Conservation (phyloP, 2,888 invertebrate species). For the Hartigia nigra region DNA sequence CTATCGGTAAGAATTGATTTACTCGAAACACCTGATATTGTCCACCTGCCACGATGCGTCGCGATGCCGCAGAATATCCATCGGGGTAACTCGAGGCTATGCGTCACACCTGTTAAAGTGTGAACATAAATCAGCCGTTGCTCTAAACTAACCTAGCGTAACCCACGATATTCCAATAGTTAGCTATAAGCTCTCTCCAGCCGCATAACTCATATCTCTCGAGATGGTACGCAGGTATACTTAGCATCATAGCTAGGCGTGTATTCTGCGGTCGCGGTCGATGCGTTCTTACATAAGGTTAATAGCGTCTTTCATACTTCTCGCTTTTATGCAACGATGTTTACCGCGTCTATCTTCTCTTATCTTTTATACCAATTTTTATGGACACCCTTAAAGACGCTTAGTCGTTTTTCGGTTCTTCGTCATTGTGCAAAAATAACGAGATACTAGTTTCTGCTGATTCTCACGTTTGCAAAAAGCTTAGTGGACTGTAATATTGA, state of each 20-base stretch:
- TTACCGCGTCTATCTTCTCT: background rate
- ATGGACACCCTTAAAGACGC: background rate
- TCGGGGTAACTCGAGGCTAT: constrained; percentile 20
- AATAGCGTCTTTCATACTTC: background rate
- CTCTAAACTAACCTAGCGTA: constrained; percentile 25
- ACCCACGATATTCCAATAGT: constrained; percentile 25
- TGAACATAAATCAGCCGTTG: constrained; percentile 25
- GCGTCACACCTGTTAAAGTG: constrained; percentile 27
- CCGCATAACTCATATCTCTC: constrained; percentile 20
- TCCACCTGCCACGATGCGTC: constrained; percentile 17
- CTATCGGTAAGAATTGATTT: constrained; percentile 16
- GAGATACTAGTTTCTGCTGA: background rate
- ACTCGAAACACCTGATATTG: constrained; percentile 16
- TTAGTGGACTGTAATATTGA: background rate
- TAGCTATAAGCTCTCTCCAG: constrained; percentile 18
- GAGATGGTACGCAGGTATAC: constrained; percentile 6
- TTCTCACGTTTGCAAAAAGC: background rate
- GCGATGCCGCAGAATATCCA: constrained; percentile 19
- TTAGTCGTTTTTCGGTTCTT: background rate
- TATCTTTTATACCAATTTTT: background rate
- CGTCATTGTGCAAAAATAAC: background rate
- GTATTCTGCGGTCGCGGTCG: constrained; percentile 9
- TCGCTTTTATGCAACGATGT: background rate
- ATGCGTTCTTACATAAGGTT: constrained; percentile 8
- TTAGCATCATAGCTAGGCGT: constrained; percentile 2